Conservation (phyloP, 1,140 invertebrate genomes). For the Aethina tumida region DNA sequence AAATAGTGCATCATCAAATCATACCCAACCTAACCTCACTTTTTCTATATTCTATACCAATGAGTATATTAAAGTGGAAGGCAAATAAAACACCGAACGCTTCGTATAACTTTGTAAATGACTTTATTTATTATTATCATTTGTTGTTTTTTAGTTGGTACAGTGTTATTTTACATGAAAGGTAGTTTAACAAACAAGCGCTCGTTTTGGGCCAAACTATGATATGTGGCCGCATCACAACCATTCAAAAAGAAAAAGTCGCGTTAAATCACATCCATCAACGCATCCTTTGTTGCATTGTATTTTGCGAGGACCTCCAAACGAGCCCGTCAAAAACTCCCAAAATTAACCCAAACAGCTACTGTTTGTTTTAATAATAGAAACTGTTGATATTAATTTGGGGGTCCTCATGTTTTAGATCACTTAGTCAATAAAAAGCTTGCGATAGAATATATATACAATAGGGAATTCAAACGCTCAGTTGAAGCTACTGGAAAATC, state of each 20-base stretch:
- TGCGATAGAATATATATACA: constrained; percentile 9
- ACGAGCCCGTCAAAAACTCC: constrained; percentile 5
- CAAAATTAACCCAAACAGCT: constrained; percentile 7
- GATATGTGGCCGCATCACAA: constrained; percentile 24
- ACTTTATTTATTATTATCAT: constrained; percentile 19
- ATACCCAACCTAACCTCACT: too few species aligned
- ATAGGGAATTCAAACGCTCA: constrained; percentile 3
- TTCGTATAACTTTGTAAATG: constrained; percentile 19
- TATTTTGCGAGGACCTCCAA: background rate
- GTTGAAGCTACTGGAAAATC: constrained; percentile 1
- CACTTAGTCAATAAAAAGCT: constrained; percentile 9
- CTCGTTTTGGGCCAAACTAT: constrained; percentile 16
- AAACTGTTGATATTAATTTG: constrained; percentile 10
- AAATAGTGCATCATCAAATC: too few species aligned
- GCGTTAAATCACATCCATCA: constrained; percentile 3
- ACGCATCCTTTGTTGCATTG: constrained; percentile 1
- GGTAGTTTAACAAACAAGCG: constrained; percentile 22
- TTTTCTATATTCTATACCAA: too few species aligned
- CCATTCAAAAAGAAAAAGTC: constrained; percentile 12
- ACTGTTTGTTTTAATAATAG: constrained; percentile 3
- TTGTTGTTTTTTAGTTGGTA: constrained; percentile 24
- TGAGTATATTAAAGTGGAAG: too few species aligned
- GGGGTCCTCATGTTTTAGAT: constrained; percentile 15
- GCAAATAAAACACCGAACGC: too few species aligned
- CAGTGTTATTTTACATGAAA: constrained; percentile 26